These are phyloP conservation scores for Arizona elegans DNA, from an alignment of 2,113 vertebrate species.

Conservation along the genomic window DNA sequence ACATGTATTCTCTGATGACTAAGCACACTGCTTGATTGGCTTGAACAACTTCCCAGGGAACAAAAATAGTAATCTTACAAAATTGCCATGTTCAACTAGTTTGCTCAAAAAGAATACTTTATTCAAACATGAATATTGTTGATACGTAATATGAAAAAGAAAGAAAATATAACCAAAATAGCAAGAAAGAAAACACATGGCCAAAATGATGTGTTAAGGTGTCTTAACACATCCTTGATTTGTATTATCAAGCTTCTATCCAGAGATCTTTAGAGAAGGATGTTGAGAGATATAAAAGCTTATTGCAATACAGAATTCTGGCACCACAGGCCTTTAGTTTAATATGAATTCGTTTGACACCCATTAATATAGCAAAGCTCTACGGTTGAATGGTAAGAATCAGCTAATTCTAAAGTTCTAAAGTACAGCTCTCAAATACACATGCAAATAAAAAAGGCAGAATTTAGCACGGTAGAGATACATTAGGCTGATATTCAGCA, in stretches of 20 bases:
- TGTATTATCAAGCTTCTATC: neutral
- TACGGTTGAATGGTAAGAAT: neutral
- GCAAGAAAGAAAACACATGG: neutral
- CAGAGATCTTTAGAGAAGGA: neutral
- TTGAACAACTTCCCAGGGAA: neutral
- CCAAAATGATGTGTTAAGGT: neutral
- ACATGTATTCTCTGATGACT: neutral
- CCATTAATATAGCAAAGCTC: neutral
- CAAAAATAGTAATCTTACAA: neutral
- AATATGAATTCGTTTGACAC: neutral
- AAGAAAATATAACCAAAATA: neutral
- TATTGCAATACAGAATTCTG: neutral
- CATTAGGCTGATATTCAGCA: neutral
- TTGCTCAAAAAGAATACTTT: neutral
- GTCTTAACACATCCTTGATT: neutral
- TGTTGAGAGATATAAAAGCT: neutral
- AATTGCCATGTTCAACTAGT: neutral
- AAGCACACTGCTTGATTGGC: neutral
- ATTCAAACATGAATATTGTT: neutral
- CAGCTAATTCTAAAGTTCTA: neutral
- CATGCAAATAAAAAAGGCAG: neutral
- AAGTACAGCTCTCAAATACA: neutral
- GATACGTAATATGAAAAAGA: neutral
- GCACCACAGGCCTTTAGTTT: neutral
- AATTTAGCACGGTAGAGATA: neutral